phyloP scores from a whole-genome alignment of 2,888 invertebrate genomes.

The Chloromyia formosa region DNA sequence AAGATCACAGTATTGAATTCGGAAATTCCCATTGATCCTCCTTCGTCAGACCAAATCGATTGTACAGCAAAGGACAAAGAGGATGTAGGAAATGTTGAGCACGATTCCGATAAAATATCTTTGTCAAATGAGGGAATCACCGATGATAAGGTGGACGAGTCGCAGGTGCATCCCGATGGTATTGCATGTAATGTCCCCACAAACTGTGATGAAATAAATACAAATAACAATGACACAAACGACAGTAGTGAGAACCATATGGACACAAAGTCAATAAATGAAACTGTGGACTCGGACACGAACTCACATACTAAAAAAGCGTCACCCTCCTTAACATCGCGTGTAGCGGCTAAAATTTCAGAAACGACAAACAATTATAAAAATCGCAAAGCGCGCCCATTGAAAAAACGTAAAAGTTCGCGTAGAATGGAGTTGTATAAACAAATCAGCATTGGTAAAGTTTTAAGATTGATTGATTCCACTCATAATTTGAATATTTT shows the following conservation, averaged over 20 bases:
- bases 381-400: constrained; percentile 56
- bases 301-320: constrained; percentile 50
- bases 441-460: constrained; percentile 60
- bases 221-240: not conserved
- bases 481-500: not conserved
- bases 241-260: not conserved
- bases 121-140: constrained; percentile 19
- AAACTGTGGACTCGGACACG: constrained; percentile 1
- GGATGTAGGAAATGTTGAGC: not conserved
- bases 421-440: constrained; percentile 57
- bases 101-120: not conserved
- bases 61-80: not conserved
- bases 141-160: constrained; percentile 50
- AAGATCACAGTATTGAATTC: constrained; percentile 11
- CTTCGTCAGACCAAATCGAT: not conserved
- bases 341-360: constrained; percentile 61
- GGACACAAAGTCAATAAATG: constrained; percentile 10
- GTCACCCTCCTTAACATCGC: constrained; percentile 60
- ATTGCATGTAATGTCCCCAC: too few species aligned
- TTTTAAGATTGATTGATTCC: constrained; percentile 7
- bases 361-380: constrained; percentile 59
- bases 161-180: not conserved
- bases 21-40: not conserved
- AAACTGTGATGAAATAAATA: not conserved
- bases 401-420: constrained; percentile 56